These are phyloP conservation scores for Leguminivora glycinivorella DNA, from an alignment of 1,140 invertebrate species.

Conservation along the genomic window DNA sequence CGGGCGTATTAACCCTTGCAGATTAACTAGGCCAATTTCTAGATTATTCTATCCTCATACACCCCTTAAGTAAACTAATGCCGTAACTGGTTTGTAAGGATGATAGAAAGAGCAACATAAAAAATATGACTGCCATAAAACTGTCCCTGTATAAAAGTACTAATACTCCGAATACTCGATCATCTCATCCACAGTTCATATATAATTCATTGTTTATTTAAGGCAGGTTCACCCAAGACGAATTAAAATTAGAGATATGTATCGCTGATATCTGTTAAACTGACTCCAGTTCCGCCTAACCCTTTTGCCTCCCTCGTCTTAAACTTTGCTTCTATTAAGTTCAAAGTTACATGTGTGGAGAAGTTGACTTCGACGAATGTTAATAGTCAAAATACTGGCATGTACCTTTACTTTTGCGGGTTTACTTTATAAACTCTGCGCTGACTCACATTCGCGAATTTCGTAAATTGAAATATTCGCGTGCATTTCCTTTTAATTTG, in stretches of 20 bases:
- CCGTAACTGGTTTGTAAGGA: too few relatives aligned
- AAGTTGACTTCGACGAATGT: neutral
- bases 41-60: too few relatives aligned
- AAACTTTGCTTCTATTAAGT: neutral
- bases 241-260: neutral
- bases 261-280: neutral
- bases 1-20: too few relatives aligned
- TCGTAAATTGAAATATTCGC: neutral
- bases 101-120: too few relatives aligned
- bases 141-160: too few relatives aligned
- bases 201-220: too few relatives aligned
- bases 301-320: neutral
- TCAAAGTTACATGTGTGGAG: neutral
- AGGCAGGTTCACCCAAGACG: too few relatives aligned
- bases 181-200: too few relatives aligned
- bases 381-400: neutral
- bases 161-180: too few relatives aligned
- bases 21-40: too few relatives aligned
- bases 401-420: neutral
- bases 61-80: too few relatives aligned
- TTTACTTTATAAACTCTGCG: neutral
- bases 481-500: constrained; percentile 3
- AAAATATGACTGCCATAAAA: too few relatives aligned
- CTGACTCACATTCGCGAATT: constrained; percentile 5
- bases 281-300: neutral